A percentile compares a stretch with the other conserved stretches of the same genome.
These are phyloP conservation scores for Podiceps cristatus DNA, from an alignment of 2,113 vertebrate genomes.

Conservation along the genomic window DNA sequence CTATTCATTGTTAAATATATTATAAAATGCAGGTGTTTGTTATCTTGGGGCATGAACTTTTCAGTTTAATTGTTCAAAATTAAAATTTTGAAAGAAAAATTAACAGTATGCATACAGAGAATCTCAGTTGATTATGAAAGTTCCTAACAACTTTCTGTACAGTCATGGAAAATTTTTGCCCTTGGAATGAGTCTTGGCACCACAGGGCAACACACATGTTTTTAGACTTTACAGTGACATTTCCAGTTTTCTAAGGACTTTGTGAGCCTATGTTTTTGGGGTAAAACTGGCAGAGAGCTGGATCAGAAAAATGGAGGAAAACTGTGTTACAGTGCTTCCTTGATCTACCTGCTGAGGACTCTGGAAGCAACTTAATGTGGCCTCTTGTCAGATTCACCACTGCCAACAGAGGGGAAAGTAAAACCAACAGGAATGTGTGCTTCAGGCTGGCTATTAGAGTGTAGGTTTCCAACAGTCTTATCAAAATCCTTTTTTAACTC, in stretches of 20 bases:
- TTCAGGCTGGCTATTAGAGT: neutral
- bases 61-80: neutral
- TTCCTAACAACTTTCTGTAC: neutral
- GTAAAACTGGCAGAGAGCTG: neutral
- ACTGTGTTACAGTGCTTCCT: neutral
- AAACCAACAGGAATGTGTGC: neutral
- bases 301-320: neutral
- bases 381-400: neutral
- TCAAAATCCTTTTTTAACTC: neutral
- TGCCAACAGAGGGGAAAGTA: neutral
- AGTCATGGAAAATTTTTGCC: neutral
- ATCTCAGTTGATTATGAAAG: neutral
- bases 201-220: neutral
- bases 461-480: neutral
- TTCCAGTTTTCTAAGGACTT: neutral
- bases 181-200: neutral
- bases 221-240: neutral
- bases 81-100: neutral
- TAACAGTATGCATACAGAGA: neutral
- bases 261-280: neutral
- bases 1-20: neutral
- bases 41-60: neutral
- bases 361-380: neutral
- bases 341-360: fast-evolving
- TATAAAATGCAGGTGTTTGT: neutral